A percentile compares a stretch with the other conserved stretches of the same genome.
Evolutionary conservation across 2,888 invertebrate genomes (phyloP).

Genomic region (Mycogona germanica): DNA sequence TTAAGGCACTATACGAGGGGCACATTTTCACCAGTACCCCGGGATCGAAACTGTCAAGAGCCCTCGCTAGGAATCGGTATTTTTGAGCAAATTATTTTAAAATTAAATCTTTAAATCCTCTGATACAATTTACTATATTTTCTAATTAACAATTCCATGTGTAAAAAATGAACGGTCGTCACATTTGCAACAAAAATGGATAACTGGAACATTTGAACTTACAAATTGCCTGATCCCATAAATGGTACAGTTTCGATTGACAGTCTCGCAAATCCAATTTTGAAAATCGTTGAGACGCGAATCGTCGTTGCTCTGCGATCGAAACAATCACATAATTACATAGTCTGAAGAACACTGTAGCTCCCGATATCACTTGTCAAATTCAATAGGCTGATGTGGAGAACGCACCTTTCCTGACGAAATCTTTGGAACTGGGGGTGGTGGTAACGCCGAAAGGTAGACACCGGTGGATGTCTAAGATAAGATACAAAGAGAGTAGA

Average conservation of each 20-base stretch:
- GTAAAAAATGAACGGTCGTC: not conserved
- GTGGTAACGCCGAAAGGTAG: constrained; percentile 61
- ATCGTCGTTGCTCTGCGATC: too few species aligned
- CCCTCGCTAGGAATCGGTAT: too few species aligned
- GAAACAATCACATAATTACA: too few species aligned
- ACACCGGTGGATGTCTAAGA: constrained; percentile 62
- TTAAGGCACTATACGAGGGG: too few species aligned
- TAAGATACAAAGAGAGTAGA: not conserved
- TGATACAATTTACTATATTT: not conserved
- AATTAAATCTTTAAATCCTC: not conserved
- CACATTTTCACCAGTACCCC: too few species aligned
- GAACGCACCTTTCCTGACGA: constrained; percentile 32
- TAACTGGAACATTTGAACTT: not conserved
- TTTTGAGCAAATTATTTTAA: not conserved
- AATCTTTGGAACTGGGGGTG: constrained; percentile 58
- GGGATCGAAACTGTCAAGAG: too few species aligned
- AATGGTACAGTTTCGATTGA: constrained; percentile 54
- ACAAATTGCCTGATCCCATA: constrained; percentile 10
- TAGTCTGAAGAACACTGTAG: too few species aligned
- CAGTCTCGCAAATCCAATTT: constrained; percentile 48
- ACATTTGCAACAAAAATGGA: not conserved
- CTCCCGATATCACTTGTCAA: too few species aligned
- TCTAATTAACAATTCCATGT: too few species aligned
- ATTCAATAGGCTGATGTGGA: too few species aligned
- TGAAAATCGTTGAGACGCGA: not conserved